Evolutionary conservation across 2,113 vertebrate genomes (phyloP), one percentile per base, ranked within the genome.

Genomic region (Dipodomys merriami): DNA sequence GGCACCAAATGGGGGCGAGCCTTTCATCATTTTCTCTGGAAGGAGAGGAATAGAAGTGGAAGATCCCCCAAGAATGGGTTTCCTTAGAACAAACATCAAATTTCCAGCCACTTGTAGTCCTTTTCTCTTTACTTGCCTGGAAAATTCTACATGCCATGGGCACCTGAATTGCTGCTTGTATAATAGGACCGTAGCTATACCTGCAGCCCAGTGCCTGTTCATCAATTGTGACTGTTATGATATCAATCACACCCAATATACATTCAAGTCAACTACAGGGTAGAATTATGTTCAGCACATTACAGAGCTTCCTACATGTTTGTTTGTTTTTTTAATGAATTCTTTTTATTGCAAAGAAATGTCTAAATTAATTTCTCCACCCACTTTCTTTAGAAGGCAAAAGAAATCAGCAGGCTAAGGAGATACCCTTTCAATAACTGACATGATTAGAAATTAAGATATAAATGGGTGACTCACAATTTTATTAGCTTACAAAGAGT

Each of bases 21-120:
- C 16, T 3, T 35, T 7, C 4, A 22, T 60, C 15, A 0, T 80
- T 88, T 92, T 67, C 44, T 83, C 68, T 91, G 80, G 82, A 85
- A 15, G 53, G 3, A 84, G 30, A 89, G 73, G 81, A 87, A 92
- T 23, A n/a, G 33, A 94, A 94, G 91, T 82, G 64, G 62, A 82
- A 78, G 67, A 83, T 25, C 25, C n/a, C 46, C 79, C 60, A 60
- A 88, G 86, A 49, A 29, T 71, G n/a, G 39, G 67, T 77, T 90
- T 85, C 74, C 92, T 90, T 71, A 85, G 79, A 92, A 46, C 22
- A 57, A 79, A 82, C 65, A 71, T 29, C 2, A 16, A 44, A 60
- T 73, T 62, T 60, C 49, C 39, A 29, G 30, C 57, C 49, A 72
- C 64, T 46, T 90, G 9, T 1, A 71, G 67, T 44, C 23, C 57